Evolutionary conservation across 2,113 vertebrate species (phyloP), one percentile per base, ranked within the genome.

Genomic region (Lipotes vexillifer): DNA sequence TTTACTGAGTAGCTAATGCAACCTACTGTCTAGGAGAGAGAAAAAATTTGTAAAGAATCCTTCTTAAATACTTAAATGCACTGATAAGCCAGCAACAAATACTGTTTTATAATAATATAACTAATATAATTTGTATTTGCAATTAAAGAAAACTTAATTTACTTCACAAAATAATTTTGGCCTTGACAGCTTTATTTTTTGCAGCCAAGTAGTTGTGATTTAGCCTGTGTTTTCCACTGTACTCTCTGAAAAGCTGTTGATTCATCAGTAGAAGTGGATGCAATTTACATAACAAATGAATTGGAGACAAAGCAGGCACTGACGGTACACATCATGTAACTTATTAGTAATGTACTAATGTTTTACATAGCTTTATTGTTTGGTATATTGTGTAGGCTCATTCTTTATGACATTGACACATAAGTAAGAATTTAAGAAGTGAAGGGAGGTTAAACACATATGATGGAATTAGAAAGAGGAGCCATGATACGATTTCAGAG

Each of bases 1-100:
- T 97, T 94, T 98, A 98, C 12, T 94, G 92, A 97, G 81, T 90
- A 94, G 85, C 88, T 97, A 97, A 98, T 94, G 68, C 33, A 92
- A 81, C 97, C 82, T 3, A 0, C 85, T 49, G 44, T 75, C 49
- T 75, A 80, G 11, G 33, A 68, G 87, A 72, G 41, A 6, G 52
- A 92, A 52, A 23, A 52, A 18, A 71, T 18, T 78, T 85, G 65
- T 52, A 93, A 97, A 96, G 27, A 96, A 59, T 49, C 91, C 52
- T 92, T 97, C 84, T 96, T 49, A 8, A 97, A 97, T 97, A 98
- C 97, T 98, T 90, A 94, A 97, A 96, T 44, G 46, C 74, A 61
- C 71, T 84, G 82, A 94, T 88, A 96, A 95, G 44, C 57, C 96
- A 97, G 71, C 41, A 95, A 92, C 88, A 98, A 97, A 97, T 66